phyloP scores from a whole-genome alignment of 2,888 invertebrate species.

The Tolmerus cingulatus region DNA sequence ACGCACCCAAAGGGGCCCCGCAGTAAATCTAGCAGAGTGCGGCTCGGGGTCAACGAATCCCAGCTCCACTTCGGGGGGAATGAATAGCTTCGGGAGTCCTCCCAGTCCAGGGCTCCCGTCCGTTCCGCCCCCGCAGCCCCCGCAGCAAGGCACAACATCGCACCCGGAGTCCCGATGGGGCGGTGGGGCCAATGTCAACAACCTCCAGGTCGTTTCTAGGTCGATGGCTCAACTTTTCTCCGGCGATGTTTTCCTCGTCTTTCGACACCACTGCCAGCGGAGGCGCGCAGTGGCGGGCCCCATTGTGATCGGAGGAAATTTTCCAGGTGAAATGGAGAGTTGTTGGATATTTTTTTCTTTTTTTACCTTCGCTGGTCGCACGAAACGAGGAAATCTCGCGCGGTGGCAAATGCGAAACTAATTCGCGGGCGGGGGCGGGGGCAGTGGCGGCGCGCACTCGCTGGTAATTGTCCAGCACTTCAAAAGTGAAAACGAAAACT shows the following conservation, averaged over 20 bases:
- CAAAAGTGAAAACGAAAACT: conserved; percentile 40
- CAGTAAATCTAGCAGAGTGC: not conserved
- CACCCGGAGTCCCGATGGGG: not conserved
- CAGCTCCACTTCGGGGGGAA: not conserved
- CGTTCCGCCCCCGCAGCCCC: not conserved
- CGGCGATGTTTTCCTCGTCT: not conserved
- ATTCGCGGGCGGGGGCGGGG: not conserved
- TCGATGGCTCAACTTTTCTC: conserved; percentile 32
- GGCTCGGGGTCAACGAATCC: conserved; percentile 17
- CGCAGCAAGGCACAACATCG: not conserved
- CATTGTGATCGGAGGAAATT: conserved; percentile 19
- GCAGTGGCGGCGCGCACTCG: not conserved
- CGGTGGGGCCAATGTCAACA: conserved; percentile 14
- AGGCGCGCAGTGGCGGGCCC: not conserved
- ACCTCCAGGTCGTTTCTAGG: conserved; percentile 34
- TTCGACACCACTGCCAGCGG: not conserved
- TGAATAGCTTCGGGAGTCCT: not conserved
- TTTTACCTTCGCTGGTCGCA: not conserved
- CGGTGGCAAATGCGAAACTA: conserved; percentile 16
- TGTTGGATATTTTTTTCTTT: not conserved
- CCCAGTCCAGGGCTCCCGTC: not conserved
- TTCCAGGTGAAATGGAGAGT: conserved; percentile 37
- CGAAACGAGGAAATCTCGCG: conserved; percentile 10
- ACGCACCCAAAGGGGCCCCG: not conserved
- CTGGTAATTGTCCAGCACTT: conserved; percentile 12